Conservation (phyloP, 2,113 vertebrate genomes). For the Lophochroa leadbeateri region DNA sequence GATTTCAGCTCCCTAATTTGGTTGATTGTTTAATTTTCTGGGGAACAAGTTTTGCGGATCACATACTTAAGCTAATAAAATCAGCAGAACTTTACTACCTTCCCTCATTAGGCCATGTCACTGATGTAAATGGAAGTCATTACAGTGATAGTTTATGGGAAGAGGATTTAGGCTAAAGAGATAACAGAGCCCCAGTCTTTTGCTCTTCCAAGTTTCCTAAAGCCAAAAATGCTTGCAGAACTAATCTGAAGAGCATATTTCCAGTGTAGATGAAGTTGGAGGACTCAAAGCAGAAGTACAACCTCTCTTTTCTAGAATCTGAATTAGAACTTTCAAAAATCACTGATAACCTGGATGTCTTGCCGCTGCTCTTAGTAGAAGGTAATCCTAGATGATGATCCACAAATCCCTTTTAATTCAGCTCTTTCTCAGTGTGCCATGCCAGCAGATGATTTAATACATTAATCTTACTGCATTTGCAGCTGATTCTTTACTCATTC, state of each 20-base stretch:
- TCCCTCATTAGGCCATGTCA: background rate
- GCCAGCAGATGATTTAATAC: background rate
- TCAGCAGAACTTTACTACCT: background rate
- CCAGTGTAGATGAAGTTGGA: background rate
- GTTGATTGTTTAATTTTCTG: background rate
- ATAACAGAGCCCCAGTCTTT: background rate
- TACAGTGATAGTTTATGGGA: background rate
- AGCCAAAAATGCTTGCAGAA: background rate
- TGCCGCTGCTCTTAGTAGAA: background rate
- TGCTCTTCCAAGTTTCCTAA: background rate
- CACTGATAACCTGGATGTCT: background rate
- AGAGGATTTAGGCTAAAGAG: background rate
- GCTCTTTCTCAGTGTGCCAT: background rate
- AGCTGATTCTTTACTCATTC: background rate
- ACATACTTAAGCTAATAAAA: background rate
- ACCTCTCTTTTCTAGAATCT: background rate
- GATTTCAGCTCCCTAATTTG: background rate
- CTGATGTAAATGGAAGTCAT: background rate
- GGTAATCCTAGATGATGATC: background rate
- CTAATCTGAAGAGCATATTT: background rate
- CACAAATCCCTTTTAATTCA: constrained; percentile 25
- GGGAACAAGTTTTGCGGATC: background rate
- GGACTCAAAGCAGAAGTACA: background rate
- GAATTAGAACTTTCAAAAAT: background rate
- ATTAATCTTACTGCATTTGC: background rate